phyloP scores from a whole-genome alignment of 2,113 vertebrate genomes.

The Nansenia antarctica region DNA sequence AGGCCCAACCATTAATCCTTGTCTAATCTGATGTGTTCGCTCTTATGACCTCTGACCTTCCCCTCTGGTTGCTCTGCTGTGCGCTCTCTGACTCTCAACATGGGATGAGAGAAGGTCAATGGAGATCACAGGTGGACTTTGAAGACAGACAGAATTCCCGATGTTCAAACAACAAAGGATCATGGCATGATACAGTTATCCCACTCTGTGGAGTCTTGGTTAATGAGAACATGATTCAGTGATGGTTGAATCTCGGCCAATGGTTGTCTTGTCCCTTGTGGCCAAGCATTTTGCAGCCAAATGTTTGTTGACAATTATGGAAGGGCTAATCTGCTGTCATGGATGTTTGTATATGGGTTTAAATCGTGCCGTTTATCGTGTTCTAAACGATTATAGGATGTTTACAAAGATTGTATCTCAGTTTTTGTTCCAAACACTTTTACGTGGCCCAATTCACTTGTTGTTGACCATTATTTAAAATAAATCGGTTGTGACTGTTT shows the following conservation, averaged over 20 bases:
- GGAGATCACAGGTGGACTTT: background rate
- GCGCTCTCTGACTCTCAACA: background rate
- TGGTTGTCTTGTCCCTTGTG: background rate
- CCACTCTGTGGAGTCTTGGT: background rate
- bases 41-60: background rate
- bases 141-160: background rate
- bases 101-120: background rate
- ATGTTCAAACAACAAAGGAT: background rate
- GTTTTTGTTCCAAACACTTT: background rate
- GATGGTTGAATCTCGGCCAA: background rate
- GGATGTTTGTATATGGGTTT: background rate
- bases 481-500: too few relatives aligned
- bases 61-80: background rate
- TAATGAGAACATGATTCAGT: background rate
- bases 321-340: background rate
- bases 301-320: background rate
- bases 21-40: background rate
- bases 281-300: background rate
- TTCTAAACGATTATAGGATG: background rate
- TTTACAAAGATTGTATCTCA: background rate
- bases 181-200: background rate
- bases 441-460: too few relatives aligned
- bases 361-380: too few relatives aligned
- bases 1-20: conserved; percentile 1
- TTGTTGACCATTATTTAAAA: too few relatives aligned